Evolutionary conservation across 2,113 vertebrate genomes (phyloP), one percentile per base, ranked within the genome.

Genomic region (Phoenicopterus ruber): DNA sequence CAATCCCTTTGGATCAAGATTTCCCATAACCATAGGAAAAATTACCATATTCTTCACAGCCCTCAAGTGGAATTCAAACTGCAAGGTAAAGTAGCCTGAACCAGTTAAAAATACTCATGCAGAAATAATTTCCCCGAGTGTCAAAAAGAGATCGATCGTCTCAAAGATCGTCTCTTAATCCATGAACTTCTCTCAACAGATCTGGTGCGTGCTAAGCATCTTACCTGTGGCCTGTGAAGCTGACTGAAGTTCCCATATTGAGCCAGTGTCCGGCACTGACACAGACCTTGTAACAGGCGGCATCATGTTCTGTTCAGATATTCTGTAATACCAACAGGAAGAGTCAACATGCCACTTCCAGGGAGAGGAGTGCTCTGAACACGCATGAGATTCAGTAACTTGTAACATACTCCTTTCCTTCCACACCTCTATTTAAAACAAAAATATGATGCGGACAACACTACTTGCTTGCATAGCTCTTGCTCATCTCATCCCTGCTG

Each of bases 231-330:
- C 98, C 82, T 99, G 99, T 92, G 99, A 98, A 67, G 99, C 97
- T 90, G 99, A 98, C 95, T 99, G 99, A 96, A 99, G 99, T 96
- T 99, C 99, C 99, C 99, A 99, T 94, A 99, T 99, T 88, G 99
- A 99, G 91, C 98, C 98, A 77, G 99, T 98, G 94, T 99, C 99
- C 94, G 99, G 98, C 96, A 99, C 99, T 47, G 99, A 98, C 96
- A 99, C 97, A 96, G 99, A 98, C 46, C 99, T 99, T 54, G 99
- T 99, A 85, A 99, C 99, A 69, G 99, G 98, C 54, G 99, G 99
- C 97, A 99, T 98, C 97, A 98, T 98, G 96, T 98, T 99, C 97
- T 98, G 98, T 88, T 99, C 99, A 58, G 99, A 99, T 80, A 99
- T 98, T 98, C 99, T 99, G 95, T 11, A 98, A 98, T 70, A 96